Evolutionary conservation across 2,113 vertebrate species (phyloP).

Genomic region (Choloepus hoffmanni): DNA sequence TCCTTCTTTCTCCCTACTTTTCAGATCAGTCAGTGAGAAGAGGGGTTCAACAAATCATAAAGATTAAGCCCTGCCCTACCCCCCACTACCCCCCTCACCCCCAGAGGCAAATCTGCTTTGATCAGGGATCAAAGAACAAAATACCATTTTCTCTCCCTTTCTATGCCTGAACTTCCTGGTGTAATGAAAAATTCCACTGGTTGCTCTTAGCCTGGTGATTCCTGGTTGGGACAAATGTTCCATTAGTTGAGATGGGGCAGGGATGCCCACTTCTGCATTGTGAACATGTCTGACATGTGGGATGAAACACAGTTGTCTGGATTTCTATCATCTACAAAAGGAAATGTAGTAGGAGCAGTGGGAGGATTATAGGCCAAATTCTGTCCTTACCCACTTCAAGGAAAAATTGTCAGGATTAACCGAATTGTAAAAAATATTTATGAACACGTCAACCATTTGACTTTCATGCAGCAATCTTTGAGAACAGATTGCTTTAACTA

Average conservation of each 20-base stretch:
- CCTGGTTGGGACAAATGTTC: background rate
- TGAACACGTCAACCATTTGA: background rate
- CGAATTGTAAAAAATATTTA: background rate
- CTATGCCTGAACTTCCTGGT: background rate
- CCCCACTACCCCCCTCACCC: background rate
- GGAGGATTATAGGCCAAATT: background rate
- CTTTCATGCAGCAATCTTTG: background rate
- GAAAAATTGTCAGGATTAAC: background rate
- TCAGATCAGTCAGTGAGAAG: background rate
- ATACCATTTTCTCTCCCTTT: background rate
- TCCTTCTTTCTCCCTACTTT: background rate
- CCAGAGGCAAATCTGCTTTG: background rate
- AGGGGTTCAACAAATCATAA: background rate
- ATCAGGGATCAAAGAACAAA: background rate
- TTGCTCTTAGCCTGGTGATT: background rate
- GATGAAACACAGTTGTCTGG: background rate
- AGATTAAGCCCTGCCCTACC: background rate
- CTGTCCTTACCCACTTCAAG: background rate
- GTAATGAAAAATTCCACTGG: background rate
- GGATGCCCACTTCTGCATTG: background rate
- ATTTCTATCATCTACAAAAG: background rate
- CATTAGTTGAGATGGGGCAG: background rate
- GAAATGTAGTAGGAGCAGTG: background rate
- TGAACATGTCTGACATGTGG: background rate
- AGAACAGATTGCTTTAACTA: background rate